These are phyloP conservation scores for Nesogale talazaci DNA, from an alignment of 2,113 vertebrate species.

Conservation along the genomic window DNA sequence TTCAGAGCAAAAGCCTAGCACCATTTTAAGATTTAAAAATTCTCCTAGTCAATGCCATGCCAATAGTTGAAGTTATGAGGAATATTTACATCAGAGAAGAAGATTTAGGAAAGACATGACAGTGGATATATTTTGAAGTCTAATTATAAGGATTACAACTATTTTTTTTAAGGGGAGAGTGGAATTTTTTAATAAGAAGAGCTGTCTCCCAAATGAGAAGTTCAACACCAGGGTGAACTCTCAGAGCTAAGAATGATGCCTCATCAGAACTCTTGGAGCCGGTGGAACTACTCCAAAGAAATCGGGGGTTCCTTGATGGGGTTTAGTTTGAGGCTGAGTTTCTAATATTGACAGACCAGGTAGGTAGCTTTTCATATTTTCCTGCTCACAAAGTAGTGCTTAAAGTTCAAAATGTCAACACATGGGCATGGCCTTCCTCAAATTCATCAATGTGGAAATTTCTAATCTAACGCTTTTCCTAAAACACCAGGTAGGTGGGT, in stretches of 20 bases:
- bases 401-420: background rate
- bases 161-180: conserved; percentile 6
- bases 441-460: conserved; percentile 13
- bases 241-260: too few relatives aligned
- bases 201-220: background rate
- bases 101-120: too few relatives aligned
- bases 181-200: background rate
- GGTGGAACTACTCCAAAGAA: too few relatives aligned
- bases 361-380: conserved; percentile 3
- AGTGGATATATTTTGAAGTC: too few relatives aligned
- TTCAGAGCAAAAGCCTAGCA: background rate
- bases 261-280: too few relatives aligned
- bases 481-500: background rate
- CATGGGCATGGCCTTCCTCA: background rate
- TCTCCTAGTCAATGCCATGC: conserved; percentile 24
- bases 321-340: conserved; percentile 29
- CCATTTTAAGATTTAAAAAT: conserved; percentile 23
- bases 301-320: background rate
- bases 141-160: background rate
- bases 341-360: background rate
- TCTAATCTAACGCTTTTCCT: background rate
- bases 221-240: background rate
- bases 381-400: background rate
- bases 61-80: too few relatives aligned
- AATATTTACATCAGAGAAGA: too few relatives aligned